These are phyloP conservation scores for Sylvia atricapilla DNA, from an alignment of 2,113 vertebrate species.

Conservation along the genomic window DNA sequence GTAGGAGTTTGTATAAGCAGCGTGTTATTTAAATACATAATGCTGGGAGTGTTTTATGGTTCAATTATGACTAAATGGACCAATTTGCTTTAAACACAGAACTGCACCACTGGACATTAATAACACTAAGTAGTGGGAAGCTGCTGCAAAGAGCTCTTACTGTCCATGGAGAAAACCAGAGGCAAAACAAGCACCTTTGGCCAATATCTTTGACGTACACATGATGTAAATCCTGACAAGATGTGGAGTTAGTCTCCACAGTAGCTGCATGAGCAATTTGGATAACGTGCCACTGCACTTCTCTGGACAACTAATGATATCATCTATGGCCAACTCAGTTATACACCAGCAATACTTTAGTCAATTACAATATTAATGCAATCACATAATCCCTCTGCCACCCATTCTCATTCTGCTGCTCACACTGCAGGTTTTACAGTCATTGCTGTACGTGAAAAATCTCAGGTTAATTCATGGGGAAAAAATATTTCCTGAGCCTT, in stretches of 20 bases:
- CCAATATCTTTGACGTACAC: background rate
- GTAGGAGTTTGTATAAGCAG: background rate
- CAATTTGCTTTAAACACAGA: background rate
- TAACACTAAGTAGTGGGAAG: slow-evolving; percentile 8
- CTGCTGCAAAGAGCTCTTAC: background rate
- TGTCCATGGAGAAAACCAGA: background rate
- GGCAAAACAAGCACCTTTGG: background rate
- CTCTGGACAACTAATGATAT: background rate
- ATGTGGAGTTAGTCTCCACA: background rate
- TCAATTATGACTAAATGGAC: slow-evolving; percentile 31
- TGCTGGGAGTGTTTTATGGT: background rate
- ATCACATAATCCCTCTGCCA: background rate
- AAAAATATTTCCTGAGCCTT: background rate
- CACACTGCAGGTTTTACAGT: background rate
- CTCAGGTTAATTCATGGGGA: background rate
- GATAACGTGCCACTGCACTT: background rate
- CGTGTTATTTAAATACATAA: background rate
- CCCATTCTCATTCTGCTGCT: background rate
- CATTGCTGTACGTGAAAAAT: slow-evolving; percentile 6
- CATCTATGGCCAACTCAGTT: background rate
- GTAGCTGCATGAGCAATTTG: background rate
- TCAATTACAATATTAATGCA: background rate
- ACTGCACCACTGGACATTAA: slow-evolving; percentile 17
- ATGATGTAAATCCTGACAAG: background rate
- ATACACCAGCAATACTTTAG: background rate